These are phyloP conservation scores for Strigops habroptila DNA, from an alignment of 2,113 vertebrate genomes.

Conservation along the genomic window DNA sequence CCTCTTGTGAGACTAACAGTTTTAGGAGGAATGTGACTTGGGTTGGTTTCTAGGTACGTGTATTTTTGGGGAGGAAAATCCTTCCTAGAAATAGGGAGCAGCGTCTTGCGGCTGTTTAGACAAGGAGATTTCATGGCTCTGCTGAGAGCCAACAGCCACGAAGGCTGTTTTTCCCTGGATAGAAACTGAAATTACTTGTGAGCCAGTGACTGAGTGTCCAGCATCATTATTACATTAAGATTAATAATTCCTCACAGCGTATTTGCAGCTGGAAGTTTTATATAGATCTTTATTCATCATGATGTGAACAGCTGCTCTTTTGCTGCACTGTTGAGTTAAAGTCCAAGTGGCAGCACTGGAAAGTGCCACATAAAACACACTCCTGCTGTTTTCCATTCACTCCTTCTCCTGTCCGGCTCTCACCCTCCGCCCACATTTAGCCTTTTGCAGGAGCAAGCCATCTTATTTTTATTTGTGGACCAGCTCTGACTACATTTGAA, in stretches of 20 bases:
- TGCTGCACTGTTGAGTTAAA: constrained; percentile 25
- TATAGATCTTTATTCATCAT: constrained; percentile 49
- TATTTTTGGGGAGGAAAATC: background rate
- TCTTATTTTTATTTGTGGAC: constrained; percentile 1
- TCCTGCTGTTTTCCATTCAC: constrained; percentile 39
- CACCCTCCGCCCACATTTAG: background rate
- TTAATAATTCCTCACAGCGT: constrained; percentile 41
- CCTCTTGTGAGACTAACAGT: background rate
- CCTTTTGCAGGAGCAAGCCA: background rate
- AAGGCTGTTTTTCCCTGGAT: constrained; percentile 35
- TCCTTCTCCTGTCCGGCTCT: background rate
- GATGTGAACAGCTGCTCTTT: constrained; percentile 59
- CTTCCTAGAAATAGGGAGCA: constrained; percentile 4
- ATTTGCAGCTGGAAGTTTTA: constrained; percentile 65
- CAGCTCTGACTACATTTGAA: background rate
- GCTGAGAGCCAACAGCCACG: constrained; percentile 26
- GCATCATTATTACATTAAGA: constrained; percentile 54
- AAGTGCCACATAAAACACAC: constrained; percentile 56
- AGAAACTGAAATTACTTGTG: background rate
- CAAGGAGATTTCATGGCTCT: background rate
- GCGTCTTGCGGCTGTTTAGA: background rate
- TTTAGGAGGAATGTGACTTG: background rate
- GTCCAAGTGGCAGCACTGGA: constrained; percentile 49
- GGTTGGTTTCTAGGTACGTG: background rate
- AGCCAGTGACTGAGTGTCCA: constrained; percentile 32